These are phyloP conservation scores for Mus spicilegus DNA, from an alignment of 2,113 vertebrate species.

Conservation along the genomic window DNA sequence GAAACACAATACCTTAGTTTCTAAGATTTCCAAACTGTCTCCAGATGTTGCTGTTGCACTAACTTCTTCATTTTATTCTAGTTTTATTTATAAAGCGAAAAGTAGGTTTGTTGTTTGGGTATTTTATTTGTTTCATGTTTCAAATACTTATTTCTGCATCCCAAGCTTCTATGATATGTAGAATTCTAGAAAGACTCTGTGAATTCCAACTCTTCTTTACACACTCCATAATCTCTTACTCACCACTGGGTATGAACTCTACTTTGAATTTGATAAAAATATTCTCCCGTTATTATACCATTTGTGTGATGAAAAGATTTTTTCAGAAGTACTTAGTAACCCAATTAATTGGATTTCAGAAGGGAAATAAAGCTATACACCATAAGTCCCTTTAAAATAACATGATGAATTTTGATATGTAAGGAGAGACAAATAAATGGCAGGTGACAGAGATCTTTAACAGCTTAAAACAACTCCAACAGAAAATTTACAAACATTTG, in stretches of 20 bases:
- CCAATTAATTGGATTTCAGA: background rate
- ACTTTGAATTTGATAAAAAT: background rate
- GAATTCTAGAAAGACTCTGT: background rate
- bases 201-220: background rate
- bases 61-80: background rate
- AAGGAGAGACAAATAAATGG: fast-evolving
- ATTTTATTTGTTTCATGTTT: background rate
- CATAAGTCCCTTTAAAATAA: background rate
- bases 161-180: background rate
- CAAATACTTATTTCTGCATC: background rate
- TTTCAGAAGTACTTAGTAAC: background rate
- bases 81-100: background rate
- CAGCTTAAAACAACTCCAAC: fast-evolving
- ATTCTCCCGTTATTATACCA: background rate
- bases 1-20: background rate
- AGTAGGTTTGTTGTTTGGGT: too few relatives aligned
- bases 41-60: background rate
- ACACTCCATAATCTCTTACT: background rate
- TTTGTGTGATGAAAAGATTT: background rate
- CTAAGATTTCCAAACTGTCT: background rate
- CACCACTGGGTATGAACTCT: background rate
- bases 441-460: background rate
- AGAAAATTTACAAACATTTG: background rate
- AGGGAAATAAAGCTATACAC: background rate
- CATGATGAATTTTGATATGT: background rate